phyloP scores from a whole-genome alignment of 2,113 vertebrate genomes.

The Microcebus tavaratra region DNA sequence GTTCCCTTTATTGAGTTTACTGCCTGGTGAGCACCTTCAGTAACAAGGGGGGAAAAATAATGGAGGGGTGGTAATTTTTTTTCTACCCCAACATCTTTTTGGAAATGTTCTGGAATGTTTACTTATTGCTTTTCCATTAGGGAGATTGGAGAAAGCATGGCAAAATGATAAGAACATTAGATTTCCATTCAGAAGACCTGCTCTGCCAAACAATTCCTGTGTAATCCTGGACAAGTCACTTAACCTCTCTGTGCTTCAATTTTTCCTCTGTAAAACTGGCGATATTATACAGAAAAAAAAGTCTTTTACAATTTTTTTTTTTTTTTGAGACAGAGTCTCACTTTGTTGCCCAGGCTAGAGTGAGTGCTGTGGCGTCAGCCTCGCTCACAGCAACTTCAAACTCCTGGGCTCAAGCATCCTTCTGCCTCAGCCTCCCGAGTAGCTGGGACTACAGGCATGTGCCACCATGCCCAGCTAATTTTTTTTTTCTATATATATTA shows the following conservation, averaged over 20 bases:
- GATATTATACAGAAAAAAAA: not conserved
- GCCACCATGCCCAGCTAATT: too few species aligned
- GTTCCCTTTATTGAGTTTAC: not conserved
- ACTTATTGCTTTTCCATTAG: not conserved
- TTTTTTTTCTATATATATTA: too few species aligned
- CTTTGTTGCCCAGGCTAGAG: too few species aligned
- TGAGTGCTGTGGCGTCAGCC: too few species aligned
- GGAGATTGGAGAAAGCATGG: not conserved
- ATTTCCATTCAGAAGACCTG: not conserved
- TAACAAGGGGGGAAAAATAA: not conserved
- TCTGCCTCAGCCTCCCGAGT: too few species aligned
- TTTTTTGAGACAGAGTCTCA: too few species aligned
- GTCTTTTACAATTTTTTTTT: not conserved
- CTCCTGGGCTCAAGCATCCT: too few species aligned
- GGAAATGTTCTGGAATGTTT: constrained; percentile 38
- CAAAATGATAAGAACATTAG: not conserved
- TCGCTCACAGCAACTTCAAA: too few species aligned
- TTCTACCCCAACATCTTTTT: not conserved
- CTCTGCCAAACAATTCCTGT: not conserved
- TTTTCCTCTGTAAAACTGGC: not conserved
- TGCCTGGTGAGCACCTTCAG: not conserved
- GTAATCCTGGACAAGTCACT: not conserved
- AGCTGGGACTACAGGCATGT: too few species aligned
- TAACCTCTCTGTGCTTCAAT: not conserved
- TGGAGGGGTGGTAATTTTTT: not conserved